Evolutionary conservation across 2,113 vertebrate genomes (phyloP).

Genomic region (Sinocyclocheilus anophthalmus): DNA sequence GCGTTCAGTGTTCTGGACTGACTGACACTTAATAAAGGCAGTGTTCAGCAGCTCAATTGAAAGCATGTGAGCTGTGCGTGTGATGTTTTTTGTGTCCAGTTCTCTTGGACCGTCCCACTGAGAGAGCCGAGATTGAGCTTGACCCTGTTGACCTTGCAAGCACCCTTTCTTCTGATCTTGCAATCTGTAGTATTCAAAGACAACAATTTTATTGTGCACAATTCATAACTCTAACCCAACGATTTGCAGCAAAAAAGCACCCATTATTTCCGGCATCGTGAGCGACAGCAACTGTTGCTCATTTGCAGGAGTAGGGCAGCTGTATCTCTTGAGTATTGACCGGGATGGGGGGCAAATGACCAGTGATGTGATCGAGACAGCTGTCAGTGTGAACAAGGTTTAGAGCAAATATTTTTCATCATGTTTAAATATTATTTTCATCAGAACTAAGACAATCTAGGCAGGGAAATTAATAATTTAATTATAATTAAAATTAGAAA

Average conservation of each 20-base stretch:
- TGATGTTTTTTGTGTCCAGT: slow-evolving; percentile 22
- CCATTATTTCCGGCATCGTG: background rate
- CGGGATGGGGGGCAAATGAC: no score
- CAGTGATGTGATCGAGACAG: background rate
- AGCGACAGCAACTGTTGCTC: background rate
- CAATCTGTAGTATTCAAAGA: background rate
- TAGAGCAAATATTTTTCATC: background rate
- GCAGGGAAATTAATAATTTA: no score
- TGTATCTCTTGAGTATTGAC: no score
- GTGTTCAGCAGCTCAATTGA: slow-evolving; percentile 44
- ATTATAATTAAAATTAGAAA: background rate
- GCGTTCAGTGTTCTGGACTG: slow-evolving; percentile 3
- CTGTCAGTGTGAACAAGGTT: background rate
- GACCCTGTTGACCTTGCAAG: background rate
- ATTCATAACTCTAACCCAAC: background rate
- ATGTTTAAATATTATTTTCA: background rate
- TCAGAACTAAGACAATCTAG: background rate
- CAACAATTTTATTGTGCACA: background rate
- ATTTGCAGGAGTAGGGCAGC: no score
- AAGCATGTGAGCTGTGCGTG: slow-evolving; percentile 51
- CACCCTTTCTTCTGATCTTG: background rate
- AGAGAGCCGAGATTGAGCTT: background rate
- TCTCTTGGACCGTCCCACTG: slow-evolving; percentile 1
- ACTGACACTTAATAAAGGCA: slow-evolving; percentile 55
- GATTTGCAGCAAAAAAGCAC: background rate